A percentile compares a stretch with the other conserved stretches of the same genome.
Conservation (phyloP, 64 coral and sea anemone species). For the Pocillopora verrucosa region DNA sequence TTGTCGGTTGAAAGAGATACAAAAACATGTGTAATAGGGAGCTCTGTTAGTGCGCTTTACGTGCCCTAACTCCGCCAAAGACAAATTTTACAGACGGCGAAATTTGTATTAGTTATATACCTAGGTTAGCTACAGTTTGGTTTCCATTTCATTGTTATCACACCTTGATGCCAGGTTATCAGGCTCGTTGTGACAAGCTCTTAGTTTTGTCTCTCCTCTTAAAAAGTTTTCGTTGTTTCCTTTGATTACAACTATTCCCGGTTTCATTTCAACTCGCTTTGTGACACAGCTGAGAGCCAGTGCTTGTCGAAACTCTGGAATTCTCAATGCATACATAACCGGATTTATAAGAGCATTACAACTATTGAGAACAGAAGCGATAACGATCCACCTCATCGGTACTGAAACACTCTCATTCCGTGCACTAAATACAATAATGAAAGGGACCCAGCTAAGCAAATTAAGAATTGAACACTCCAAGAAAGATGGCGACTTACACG, state of each 20-base stretch:
- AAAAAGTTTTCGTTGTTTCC: neutral
- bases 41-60: no score
- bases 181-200: neutral
- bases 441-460: neutral
- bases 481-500: no score
- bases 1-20: no score
- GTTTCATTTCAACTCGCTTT: no score
- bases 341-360: neutral
- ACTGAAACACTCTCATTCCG: neutral
- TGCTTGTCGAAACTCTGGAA: constrained; percentile 1
- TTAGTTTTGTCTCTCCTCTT: neutral
- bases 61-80: no score
- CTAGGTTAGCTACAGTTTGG: neutral
- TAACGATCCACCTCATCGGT: neutral
- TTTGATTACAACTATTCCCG: neutral
- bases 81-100: no score
- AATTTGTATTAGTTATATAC: no score
- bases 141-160: neutral
- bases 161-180: no score
- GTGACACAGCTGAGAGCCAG: neutral
- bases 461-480: no score
- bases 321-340: neutral
- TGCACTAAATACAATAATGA: neutral
- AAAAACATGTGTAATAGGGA: no score
- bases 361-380: neutral